A percentile compares a stretch with the other conserved stretches of the same genome.
These are phyloP conservation scores for Ypsolopha sequella DNA, from an alignment of 2,888 invertebrate genomes.

Conservation along the genomic window DNA sequence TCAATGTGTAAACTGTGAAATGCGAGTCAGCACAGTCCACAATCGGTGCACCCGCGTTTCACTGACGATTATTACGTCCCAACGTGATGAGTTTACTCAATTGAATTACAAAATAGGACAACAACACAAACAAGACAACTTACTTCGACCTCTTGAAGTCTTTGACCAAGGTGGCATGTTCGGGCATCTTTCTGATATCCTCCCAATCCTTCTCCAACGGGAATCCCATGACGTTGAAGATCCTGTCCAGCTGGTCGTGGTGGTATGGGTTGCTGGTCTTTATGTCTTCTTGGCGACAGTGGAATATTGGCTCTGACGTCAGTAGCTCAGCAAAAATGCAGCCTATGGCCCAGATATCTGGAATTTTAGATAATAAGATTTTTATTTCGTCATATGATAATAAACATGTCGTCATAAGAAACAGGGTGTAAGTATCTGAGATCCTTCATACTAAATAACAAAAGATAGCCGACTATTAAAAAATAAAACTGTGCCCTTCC, in stretches of 20 bases:
- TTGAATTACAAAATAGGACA: no score
- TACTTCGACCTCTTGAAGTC: conserved; percentile 96
- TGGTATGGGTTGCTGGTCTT: conserved; percentile 99
- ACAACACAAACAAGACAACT: conserved; percentile 25
- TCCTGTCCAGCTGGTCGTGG: conserved; percentile 97
- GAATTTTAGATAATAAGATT: conserved; percentile 15
- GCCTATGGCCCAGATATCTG: conserved; percentile 99
- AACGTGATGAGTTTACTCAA: no score
- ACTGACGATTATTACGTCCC: no score
- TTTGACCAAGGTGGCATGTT: conserved; percentile 93
- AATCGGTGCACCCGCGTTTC: no score
- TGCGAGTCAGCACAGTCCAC: no score
- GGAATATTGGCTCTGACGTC: conserved; percentile 99
- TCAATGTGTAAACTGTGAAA: no score
- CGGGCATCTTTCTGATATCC: conserved; percentile 99
- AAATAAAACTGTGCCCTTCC: no score
- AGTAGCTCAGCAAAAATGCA: conserved; percentile 99
- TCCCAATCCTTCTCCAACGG: conserved; percentile 98
- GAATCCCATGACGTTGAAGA: conserved; percentile 99
- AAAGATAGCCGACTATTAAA: no score
- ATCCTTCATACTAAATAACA: no score
- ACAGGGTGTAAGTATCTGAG: no score
- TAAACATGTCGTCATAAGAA: conserved; percentile 5
- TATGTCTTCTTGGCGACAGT: conserved; percentile 99
- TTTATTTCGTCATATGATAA: no score